A percentile compares a stretch with the other conserved stretches of the same genome.
Conservation (phyloP, 2,888 invertebrate genomes). For the Bellardia pandia region DNA sequence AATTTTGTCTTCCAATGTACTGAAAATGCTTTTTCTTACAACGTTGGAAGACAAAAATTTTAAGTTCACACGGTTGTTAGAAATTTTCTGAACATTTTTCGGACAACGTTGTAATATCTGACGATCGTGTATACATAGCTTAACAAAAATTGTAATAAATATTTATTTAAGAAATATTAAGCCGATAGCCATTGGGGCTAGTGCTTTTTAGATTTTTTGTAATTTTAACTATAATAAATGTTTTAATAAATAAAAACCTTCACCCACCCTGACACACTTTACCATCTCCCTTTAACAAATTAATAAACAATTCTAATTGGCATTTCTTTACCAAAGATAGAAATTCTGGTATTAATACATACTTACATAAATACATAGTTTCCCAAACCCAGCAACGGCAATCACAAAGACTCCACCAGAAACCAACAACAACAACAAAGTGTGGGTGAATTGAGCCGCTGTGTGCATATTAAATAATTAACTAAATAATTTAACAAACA, state of each 20-base stretch:
- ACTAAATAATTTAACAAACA: conserved; percentile 36
- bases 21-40: too few relatives aligned
- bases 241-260: background rate
- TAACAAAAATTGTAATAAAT: too few relatives aligned
- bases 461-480: conserved; percentile 66
- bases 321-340: background rate
- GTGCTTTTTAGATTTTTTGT: too few relatives aligned
- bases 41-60: too few relatives aligned
- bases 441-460: conserved; percentile 52
- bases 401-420: background rate
- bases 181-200: too few relatives aligned
- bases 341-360: conserved; percentile 12
- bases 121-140: too few relatives aligned
- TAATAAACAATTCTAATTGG: conserved; percentile 26
- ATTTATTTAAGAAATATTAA: too few relatives aligned
- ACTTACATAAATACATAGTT: background rate
- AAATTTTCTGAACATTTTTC: too few relatives aligned
- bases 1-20: too few relatives aligned
- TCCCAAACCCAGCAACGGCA: conserved; percentile 6
- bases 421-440: conserved; percentile 6
- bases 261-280: background rate
- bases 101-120: too few relatives aligned
- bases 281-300: background rate
- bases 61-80: too few relatives aligned
- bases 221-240: too few relatives aligned